Conservation (phyloP, 2,797 vertebrate genomes). For the Paedocypris micromegethes region DNA sequence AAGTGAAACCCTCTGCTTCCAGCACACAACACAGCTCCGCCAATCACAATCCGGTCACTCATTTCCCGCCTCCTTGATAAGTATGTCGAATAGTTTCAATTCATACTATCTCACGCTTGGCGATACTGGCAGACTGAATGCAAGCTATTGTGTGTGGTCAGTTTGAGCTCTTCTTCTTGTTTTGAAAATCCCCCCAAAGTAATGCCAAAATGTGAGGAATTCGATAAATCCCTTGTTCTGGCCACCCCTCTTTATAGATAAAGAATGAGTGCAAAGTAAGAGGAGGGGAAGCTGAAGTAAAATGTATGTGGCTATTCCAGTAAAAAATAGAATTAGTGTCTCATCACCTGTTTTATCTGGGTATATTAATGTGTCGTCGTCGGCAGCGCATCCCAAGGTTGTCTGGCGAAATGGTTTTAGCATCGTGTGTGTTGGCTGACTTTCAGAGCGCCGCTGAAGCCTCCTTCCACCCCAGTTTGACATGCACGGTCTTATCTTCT, state of each 20-base stretch:
- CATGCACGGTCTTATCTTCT: slow-evolving; percentile 43
- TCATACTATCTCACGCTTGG: not conserved
- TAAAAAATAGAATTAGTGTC: slow-evolving; percentile 41
- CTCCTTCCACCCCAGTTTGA: slow-evolving; percentile 31
- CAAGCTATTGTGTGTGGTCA: slow-evolving; percentile 24
- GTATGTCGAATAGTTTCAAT: too few species aligned
- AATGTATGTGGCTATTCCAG: slow-evolving; percentile 28
- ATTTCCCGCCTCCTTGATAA: too few species aligned
- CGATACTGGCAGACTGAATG: not conserved
- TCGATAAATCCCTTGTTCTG: slow-evolving; percentile 44
- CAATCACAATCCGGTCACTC: too few species aligned
- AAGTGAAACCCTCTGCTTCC: slow-evolving; percentile 21
- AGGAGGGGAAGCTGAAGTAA: slow-evolving; percentile 12
- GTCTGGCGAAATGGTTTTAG: slow-evolving; percentile 52
- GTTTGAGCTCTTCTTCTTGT: not conserved
- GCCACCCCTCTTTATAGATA: slow-evolving; percentile 36
- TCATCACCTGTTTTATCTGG: slow-evolving; percentile 54
- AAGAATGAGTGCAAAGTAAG: slow-evolving; percentile 13
- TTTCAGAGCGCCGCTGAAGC: slow-evolving; percentile 36
- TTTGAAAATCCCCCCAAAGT: slow-evolving; percentile 27
- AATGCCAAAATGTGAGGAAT: slow-evolving; percentile 37
- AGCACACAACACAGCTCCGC: not conserved
- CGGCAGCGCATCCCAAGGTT: slow-evolving; percentile 60
- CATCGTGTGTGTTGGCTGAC: slow-evolving; percentile 43
- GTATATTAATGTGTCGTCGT: slow-evolving; percentile 61